These are phyloP conservation scores for Leptopilina boulardi DNA, from an alignment of 1,140 invertebrate species.

Conservation along the genomic window DNA sequence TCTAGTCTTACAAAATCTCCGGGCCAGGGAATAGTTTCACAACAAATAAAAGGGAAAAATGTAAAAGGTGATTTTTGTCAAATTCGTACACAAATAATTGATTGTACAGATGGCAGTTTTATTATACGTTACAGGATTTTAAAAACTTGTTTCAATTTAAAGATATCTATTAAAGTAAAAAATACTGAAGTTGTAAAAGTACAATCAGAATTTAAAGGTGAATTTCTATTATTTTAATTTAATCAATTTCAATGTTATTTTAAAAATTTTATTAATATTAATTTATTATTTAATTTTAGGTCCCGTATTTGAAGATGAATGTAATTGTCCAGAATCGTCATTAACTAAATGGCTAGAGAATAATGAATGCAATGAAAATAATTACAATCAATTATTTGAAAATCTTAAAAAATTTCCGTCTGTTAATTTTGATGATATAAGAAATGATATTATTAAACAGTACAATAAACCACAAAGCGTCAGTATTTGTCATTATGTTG, in stretches of 20 bases:
- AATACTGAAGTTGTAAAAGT: constrained; percentile 81
- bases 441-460: constrained; percentile 79
- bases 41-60: constrained; percentile 78
- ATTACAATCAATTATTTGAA: constrained; percentile 84
- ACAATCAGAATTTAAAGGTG: constrained; percentile 82
- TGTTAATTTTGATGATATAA: constrained; percentile 84
- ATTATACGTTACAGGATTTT: constrained; percentile 90
- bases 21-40: constrained; percentile 68
- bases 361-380: constrained; percentile 81
- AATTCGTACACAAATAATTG: constrained; percentile 85
- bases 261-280: constrained; percentile 39
- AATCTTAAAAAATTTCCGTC: constrained; percentile 84
- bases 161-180: constrained; percentile 84
- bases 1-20: constrained; percentile 65
- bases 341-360: constrained; percentile 81
- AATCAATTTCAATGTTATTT: not conserved
- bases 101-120: constrained; percentile 90
- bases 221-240: constrained; percentile 3
- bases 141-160: constrained; percentile 83
- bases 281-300: constrained; percentile 74
- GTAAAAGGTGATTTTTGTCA: constrained; percentile 77
- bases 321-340: constrained; percentile 85
- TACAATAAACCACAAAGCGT: constrained; percentile 86
- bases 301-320: constrained; percentile 87
- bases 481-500: constrained; percentile 93